Evolutionary conservation across 2,888 invertebrate genomes (phyloP), one percentile per base, ranked within the genome.

Genomic region (Andrena marginata): DNA sequence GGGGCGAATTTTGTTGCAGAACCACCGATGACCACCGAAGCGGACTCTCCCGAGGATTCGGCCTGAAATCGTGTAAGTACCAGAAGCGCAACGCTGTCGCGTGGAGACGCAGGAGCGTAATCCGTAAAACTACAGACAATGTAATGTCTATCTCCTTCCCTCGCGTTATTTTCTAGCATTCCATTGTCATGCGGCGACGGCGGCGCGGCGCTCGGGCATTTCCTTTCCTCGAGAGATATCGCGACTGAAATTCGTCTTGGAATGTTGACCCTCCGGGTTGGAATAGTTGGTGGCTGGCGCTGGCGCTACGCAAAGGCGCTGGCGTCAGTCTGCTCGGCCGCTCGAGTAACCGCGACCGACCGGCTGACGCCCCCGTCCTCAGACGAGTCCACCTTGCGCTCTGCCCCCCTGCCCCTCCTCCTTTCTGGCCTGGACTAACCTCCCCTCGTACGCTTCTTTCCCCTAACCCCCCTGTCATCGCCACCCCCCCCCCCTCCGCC

Each of bases 221-320:
- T 77, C 60, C 42, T 78, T 77, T 76, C 77, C 63, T 54, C 75
- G 65, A 73, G 65, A 84, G 85, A 87, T 87, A 87, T 87, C 85
- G 83, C 77, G 84, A 86, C 78, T 85, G 80, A 89, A 89, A 87
- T 89, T 89, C 74, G 81, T 85, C 68, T 75, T 85, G 87, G 89
- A 89, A 87, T 89, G 89, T 89, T 86, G 89, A 89, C 85, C 87
- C 83, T 85, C 67, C 84, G 70, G 85, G 79, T 77, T 80, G 82
- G 84, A 77, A 80, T 81, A 71, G 76, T 48, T 71, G 77, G 35
- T 69, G 78, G 77, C 80, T 81, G 87, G 75, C 80, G 77, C 74
- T 84, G 86, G 82, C 87, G 82, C 84, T 80, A 74, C 73, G 74
- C 79, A 75, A 72, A 84, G 87, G 86, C 85, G 83, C 85, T 89